Evolutionary conservation across 2,113 vertebrate genomes (phyloP).

Genomic region (Sus scrofa): DNA sequence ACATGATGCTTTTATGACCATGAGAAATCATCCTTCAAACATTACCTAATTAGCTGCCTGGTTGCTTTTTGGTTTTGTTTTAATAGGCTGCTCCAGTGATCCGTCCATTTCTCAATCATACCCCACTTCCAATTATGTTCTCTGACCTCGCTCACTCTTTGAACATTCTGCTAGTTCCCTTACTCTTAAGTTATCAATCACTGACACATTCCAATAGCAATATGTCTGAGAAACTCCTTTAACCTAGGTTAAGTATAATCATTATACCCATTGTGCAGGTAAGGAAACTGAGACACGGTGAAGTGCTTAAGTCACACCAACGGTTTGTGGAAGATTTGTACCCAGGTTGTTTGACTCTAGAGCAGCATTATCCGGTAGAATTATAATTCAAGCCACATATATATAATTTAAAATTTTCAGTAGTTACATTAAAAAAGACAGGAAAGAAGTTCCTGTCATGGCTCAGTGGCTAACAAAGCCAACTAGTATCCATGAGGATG

Average conservation of each 20-base stretch:
- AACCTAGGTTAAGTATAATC: neutral
- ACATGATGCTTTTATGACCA: neutral
- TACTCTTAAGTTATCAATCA: neutral
- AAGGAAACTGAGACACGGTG: neutral
- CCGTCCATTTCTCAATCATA: neutral
- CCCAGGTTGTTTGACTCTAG: neutral
- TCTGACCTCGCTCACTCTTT: neutral
- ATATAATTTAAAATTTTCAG: neutral
- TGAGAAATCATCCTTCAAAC: neutral
- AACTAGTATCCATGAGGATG: too few species aligned
- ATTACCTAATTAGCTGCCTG: neutral
- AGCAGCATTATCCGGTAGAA: neutral
- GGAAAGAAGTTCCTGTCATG: too few species aligned
- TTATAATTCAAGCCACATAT: neutral
- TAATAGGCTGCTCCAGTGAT: neutral
- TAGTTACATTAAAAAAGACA: too few species aligned
- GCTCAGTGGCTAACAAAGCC: too few species aligned
- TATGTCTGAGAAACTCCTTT: conserved; percentile 35
- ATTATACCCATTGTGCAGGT: neutral
- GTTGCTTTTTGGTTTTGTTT: neutral
- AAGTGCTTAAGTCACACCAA: neutral
- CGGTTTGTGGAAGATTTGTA: neutral
- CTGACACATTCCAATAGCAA: neutral
- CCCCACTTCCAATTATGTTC: neutral
- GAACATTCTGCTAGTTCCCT: neutral